These are phyloP conservation scores for Coreoperca whiteheadi DNA, from an alignment of 2,113 vertebrate genomes.

Conservation along the genomic window DNA sequence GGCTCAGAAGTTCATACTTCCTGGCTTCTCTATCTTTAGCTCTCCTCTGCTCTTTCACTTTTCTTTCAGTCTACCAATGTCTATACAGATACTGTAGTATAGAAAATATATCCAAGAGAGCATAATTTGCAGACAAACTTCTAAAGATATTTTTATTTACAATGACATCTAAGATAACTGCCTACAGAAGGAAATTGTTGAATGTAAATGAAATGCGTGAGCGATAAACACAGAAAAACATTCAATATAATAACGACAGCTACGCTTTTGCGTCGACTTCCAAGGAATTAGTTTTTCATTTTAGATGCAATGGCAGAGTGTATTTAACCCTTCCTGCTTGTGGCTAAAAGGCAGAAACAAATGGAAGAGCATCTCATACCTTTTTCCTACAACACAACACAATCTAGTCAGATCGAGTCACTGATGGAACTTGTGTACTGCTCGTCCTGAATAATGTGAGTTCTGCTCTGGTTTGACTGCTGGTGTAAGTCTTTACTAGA, in stretches of 20 bases:
- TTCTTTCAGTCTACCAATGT: not conserved
- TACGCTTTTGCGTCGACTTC: not conserved
- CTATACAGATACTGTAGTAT: not conserved
- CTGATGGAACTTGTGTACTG: conserved; percentile 13
- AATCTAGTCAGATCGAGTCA: conserved; percentile 40
- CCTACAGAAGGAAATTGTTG: not conserved
- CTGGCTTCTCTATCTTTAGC: conserved; percentile 53
- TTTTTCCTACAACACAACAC: conserved; percentile 15
- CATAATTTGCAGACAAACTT: not conserved
- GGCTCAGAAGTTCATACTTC: conserved; percentile 32
- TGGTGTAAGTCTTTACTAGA: conserved; percentile 23
- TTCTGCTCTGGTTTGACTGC: conserved; percentile 55
- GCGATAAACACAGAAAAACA: not conserved
- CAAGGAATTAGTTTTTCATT: not conserved
- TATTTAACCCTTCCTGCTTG: not conserved
- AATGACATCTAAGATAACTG: not conserved
- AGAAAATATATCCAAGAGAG: not conserved
- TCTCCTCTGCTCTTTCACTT: conserved; percentile 13
- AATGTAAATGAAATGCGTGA: not conserved
- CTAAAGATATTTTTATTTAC: not conserved
- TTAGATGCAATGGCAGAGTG: not conserved
- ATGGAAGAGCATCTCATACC: not conserved
- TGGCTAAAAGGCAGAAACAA: conserved; percentile 12
- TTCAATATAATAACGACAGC: not conserved
- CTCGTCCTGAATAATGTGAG: conserved; percentile 39